Evolutionary conservation across 2,113 vertebrate genomes (phyloP), one percentile per base, ranked within the genome.

Genomic region (Argyrosomus japonicus): DNA sequence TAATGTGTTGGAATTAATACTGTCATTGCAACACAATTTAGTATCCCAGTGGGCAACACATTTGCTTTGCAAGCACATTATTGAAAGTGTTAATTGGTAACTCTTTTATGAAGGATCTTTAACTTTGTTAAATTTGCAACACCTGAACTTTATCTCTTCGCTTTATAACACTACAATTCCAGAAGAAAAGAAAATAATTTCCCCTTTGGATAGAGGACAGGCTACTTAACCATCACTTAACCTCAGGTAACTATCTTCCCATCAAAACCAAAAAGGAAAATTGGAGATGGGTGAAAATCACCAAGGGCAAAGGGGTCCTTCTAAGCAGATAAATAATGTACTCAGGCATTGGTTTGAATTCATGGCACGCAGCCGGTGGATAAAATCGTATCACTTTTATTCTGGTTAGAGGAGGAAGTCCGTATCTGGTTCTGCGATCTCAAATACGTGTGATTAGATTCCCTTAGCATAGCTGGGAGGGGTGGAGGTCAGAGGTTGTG

Each of bases 241-340:
- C 89, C 89, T 72, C 73, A 19, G 68, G 60, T 90, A 85, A 87
- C 79, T 78, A 83, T 83, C 76, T 65, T 74, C 83, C 77, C 82
- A 82, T 92, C 80, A 65, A 81, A 91, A 81, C 63, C 51, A 69
- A 84, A 82, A 91, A 74, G 74, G 67, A 90, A 91, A 91, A 90
- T 76, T 85, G 81, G 83, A 86, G 79, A 81, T 78, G 71, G 79
- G 75, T 88, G 85, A 82, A 85, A 91, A 93, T 87, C 72, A 83
- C 83, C 82, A 81, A 92, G 92, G 88, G 87, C 85, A 87, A 80
- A 75, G 67, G 80, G 90, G 87, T 90, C 74, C 81, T 81, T 87
- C 32, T 68, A 25, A 70, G 81, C 75, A 81, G 88, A 94, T 94
- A 94, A 94, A 94, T 94, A 92, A 94, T 93, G 88, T 89, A 93